Conservation (phyloP, 2,888 invertebrate species). For the Erebia epiphron region DNA sequence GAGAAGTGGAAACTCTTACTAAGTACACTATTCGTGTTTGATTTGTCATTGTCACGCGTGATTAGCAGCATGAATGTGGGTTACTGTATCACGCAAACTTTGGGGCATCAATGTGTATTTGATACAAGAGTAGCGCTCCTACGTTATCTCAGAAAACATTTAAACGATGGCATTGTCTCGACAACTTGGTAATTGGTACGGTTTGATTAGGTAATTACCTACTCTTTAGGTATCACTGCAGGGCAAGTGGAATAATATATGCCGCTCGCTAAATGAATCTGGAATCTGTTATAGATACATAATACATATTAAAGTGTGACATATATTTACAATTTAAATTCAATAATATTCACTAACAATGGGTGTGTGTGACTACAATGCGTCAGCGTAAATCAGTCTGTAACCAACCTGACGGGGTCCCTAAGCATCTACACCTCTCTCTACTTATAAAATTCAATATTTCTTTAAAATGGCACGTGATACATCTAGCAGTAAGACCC, state of each 20-base stretch:
- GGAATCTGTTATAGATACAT: neutral
- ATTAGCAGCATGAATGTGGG: constrained; percentile 66
- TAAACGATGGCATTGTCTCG: constrained; percentile 25
- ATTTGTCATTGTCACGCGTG: constrained; percentile 62
- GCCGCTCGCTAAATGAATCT: neutral
- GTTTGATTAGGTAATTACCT: constrained; percentile 24
- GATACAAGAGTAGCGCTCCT: constrained; percentile 11
- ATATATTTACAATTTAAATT: neutral
- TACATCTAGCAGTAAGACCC: no score
- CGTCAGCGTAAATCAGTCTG: no score
- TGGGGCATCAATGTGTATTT: constrained; percentile 33
- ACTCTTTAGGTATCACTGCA: constrained; percentile 14
- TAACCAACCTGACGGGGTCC: no score
- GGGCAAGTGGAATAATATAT: neutral
- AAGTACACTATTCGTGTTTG: constrained; percentile 15
- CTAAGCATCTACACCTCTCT: no score
- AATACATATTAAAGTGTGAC: neutral
- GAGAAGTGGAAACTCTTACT: constrained; percentile 3
- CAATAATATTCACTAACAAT: no score
- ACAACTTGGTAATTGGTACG: constrained; percentile 17
- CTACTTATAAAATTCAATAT: no score
- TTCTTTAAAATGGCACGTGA: no score
- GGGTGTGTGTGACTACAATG: no score
- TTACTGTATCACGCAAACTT: constrained; percentile 57
- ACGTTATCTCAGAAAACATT: constrained; percentile 29